Evolutionary conservation across 2,888 invertebrate genomes (phyloP), one percentile per base, ranked within the genome.

Genomic region (Drosophila limbata): DNA sequence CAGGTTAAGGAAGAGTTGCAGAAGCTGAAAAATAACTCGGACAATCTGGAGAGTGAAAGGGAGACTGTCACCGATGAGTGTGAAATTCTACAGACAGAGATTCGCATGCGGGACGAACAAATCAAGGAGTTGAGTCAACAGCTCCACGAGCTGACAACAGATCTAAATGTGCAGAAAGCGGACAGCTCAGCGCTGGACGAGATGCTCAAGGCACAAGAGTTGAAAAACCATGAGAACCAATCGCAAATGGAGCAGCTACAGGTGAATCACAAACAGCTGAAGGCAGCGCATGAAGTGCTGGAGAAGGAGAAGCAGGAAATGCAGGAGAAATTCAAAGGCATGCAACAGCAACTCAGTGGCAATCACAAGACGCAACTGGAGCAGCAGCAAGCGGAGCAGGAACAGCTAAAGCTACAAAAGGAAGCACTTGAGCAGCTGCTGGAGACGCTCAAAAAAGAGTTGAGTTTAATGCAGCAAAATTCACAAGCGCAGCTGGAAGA

Each of bases 161-260:
- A 91, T 28, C 47, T 90, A 0, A 84, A 86, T n/a, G 79, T 90
- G 15, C 90, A 90, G 56, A 82, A 70, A 31, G 90, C 90, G 4
- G 90, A 91, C 57, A 91, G 79, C 42, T 79, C 80, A 0, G 82
- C 90, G 9, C 59, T 91, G n/a, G 90, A 91, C 35, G 90, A 91
- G 21, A 62, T 90, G 77, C 78, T 91, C 0, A 88, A 84, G 21
- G 28, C 64, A 13, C 88, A 89, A 19, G 81, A 86, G 40, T 8
- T 56, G 1, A 73, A 70, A 9, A 79, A 69, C n/a, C 67, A 56
- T 0, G 76, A 81, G 6, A 79, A 68, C 31, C 67, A 79, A 4
- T 51, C 63, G 1, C 61, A 67, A 17, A 17, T 91, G 0, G 73
- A 81, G 15, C 63, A 81, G 48, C 90, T 64, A 68, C 80, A 90